phyloP scores from a whole-genome alignment of 2,797 vertebrate species.

The Anguilla pacifica region DNA sequence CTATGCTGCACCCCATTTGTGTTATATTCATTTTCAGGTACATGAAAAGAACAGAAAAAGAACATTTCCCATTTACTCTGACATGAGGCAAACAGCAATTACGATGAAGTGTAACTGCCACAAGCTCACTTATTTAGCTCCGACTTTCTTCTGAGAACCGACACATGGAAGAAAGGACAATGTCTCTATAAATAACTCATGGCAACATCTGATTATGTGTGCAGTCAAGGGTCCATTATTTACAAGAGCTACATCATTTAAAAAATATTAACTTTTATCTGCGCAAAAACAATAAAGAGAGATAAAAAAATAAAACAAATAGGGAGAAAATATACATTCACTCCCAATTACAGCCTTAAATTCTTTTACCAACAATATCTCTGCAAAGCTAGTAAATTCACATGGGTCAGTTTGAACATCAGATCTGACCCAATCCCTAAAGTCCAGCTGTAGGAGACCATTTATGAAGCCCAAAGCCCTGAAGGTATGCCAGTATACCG shows the following conservation, averaged over 20 bases:
- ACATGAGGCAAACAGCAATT: not conserved
- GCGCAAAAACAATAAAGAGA: slow-evolving; percentile 42
- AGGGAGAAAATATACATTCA: not conserved
- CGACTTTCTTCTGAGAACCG: not conserved
- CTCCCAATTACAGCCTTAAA: not conserved
- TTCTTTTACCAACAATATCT: not conserved
- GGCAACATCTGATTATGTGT: slow-evolving; percentile 39
- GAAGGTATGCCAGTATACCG: not conserved
- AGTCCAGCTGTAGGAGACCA: not conserved
- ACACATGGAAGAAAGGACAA: not conserved
- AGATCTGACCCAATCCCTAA: not conserved
- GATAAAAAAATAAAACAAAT: slow-evolving; percentile 36
- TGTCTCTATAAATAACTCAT: not conserved
- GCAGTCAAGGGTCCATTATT: slow-evolving; percentile 31
- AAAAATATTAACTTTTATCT: slow-evolving; percentile 20
- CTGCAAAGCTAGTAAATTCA: not conserved
- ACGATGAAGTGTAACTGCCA: not conserved
- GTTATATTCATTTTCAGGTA: not conserved
- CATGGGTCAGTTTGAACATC: not conserved
- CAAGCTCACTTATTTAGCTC: not conserved
- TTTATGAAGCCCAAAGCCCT: not conserved
- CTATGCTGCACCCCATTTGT: not conserved
- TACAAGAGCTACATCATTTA: slow-evolving; percentile 37
- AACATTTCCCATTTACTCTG: not conserved
- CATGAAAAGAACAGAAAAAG: not conserved